Conservation (phyloP, 2,888 invertebrate species). For the Troides oblongomaculatus region DNA sequence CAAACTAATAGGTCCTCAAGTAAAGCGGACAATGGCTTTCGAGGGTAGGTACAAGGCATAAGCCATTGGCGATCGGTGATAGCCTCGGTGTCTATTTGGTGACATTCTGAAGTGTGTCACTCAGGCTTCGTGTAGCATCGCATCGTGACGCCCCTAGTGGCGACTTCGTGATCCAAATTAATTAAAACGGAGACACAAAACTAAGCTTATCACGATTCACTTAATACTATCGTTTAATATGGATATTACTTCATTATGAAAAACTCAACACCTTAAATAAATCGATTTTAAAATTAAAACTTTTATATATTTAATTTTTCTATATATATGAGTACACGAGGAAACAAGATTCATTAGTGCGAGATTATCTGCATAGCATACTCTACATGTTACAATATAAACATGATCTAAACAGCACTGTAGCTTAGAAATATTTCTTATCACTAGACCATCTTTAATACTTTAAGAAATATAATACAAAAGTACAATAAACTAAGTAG, state of each 20-base stretch:
- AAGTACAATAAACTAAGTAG: too few relatives aligned
- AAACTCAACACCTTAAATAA: neutral
- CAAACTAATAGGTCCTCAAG: slow-evolving; percentile 38
- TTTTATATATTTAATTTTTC: too few relatives aligned
- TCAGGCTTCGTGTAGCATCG: slow-evolving; percentile 60
- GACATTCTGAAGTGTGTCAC: slow-evolving; percentile 79
- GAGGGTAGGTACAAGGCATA: slow-evolving; percentile 23
- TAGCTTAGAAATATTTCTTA: too few relatives aligned
- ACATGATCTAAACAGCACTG: too few relatives aligned
- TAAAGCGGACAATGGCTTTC: slow-evolving; percentile 45
- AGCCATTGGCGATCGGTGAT: slow-evolving; percentile 54
- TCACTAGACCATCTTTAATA: too few relatives aligned
- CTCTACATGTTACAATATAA: too few relatives aligned
- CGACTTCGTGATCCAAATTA: slow-evolving; percentile 80
- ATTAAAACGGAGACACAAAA: slow-evolving; percentile 78
- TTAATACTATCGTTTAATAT: slow-evolving; percentile 52
- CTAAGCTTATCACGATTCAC: slow-evolving; percentile 74
- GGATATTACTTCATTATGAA: slow-evolving; percentile 49
- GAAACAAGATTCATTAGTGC: too few relatives aligned
- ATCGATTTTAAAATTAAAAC: neutral
- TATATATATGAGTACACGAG: too few relatives aligned
- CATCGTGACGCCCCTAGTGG: slow-evolving; percentile 77
- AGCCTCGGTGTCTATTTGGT: slow-evolving; percentile 66
- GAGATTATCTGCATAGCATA: too few relatives aligned
- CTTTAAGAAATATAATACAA: too few relatives aligned